Evolutionary conservation across 2,888 invertebrate species (phyloP).

Genomic region (Listrodromus nycthemerus): DNA sequence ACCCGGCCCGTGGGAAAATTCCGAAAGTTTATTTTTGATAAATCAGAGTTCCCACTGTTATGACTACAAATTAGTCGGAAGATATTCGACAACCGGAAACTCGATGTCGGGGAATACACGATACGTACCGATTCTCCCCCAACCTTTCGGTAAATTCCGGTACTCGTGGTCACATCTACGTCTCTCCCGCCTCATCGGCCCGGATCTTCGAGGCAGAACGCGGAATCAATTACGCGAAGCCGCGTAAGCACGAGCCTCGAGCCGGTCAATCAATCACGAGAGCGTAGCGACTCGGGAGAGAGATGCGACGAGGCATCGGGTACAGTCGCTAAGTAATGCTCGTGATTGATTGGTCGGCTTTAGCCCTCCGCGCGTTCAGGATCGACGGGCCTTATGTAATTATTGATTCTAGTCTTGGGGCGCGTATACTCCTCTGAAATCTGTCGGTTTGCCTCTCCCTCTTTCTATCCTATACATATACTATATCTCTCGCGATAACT

Average conservation of each 20-base stretch:
- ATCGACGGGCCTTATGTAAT: slow-evolving; percentile 69
- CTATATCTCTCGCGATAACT: slow-evolving; percentile 14
- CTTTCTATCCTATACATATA: slow-evolving; percentile 16
- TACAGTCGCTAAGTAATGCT: slow-evolving; percentile 69
- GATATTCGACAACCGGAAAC: slow-evolving; percentile 58
- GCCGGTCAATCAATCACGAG: slow-evolving; percentile 71
- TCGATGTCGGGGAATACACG: slow-evolving; percentile 46
- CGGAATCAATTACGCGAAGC: slow-evolving; percentile 71
- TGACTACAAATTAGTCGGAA: slow-evolving; percentile 30
- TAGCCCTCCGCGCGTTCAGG: slow-evolving; percentile 52
- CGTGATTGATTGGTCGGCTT: slow-evolving; percentile 71
- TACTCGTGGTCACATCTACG: slow-evolving; percentile 37
- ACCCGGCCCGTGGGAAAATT: background rate
- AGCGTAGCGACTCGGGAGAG: slow-evolving; percentile 60
- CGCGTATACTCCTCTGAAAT: slow-evolving; percentile 47
- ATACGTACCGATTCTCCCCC: slow-evolving; percentile 10
- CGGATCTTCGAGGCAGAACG: slow-evolving; percentile 63
- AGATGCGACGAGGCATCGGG: slow-evolving; percentile 40
- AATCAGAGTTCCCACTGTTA: background rate
- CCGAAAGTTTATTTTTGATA: background rate
- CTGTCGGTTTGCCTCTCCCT: slow-evolving; percentile 14
- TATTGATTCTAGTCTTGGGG: slow-evolving; percentile 68
- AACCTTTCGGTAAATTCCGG: slow-evolving; percentile 35
- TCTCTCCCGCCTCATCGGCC: slow-evolving; percentile 38
- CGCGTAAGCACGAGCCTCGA: slow-evolving; percentile 68